Conservation (phyloP, 92 coral and sea anemone genomes). For the Umimayanthus chanpuru region DNA sequence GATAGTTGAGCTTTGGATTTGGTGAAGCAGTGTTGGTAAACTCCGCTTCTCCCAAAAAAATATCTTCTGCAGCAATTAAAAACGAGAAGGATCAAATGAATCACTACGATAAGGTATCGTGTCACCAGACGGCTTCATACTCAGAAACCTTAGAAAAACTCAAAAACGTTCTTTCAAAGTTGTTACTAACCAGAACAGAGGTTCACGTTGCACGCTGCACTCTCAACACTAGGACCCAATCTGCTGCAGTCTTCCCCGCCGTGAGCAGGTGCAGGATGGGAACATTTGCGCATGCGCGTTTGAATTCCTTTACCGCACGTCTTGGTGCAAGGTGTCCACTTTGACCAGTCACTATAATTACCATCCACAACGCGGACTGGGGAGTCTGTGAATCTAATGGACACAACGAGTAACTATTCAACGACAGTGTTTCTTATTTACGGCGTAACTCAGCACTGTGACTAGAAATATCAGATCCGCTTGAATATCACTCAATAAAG, state of each 20-base stretch:
- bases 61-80: neutral
- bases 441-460: neutral
- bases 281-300: slow-evolving; percentile 87
- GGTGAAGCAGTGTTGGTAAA: slow-evolving; percentile 1
- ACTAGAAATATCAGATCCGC: too few relatives aligned
- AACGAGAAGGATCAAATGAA: neutral
- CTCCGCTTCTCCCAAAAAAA: slow-evolving; percentile 7
- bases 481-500: too few relatives aligned
- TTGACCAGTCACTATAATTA: slow-evolving; percentile 81
- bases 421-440: neutral
- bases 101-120: neutral
- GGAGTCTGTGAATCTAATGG: slow-evolving; percentile 50
- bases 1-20: neutral
- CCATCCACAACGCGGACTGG: slow-evolving; percentile 56
- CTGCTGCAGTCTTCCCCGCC: slow-evolving; percentile 80
- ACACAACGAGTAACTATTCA: neutral
- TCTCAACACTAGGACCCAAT: slow-evolving; percentile 81
- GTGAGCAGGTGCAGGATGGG: slow-evolving; percentile 80
- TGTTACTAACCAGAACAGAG: slow-evolving; percentile 66
- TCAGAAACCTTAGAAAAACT: neutral
- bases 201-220: slow-evolving; percentile 70
- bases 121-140: too few relatives aligned
- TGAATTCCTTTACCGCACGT: slow-evolving; percentile 83
- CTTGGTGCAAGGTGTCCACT: slow-evolving; percentile 86
- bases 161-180: neutral